A percentile compares a stretch with the other conserved stretches of the same genome.
phyloP scores from a whole-genome alignment of 2,113 vertebrate genomes.

The Hyperopisus bebe region DNA sequence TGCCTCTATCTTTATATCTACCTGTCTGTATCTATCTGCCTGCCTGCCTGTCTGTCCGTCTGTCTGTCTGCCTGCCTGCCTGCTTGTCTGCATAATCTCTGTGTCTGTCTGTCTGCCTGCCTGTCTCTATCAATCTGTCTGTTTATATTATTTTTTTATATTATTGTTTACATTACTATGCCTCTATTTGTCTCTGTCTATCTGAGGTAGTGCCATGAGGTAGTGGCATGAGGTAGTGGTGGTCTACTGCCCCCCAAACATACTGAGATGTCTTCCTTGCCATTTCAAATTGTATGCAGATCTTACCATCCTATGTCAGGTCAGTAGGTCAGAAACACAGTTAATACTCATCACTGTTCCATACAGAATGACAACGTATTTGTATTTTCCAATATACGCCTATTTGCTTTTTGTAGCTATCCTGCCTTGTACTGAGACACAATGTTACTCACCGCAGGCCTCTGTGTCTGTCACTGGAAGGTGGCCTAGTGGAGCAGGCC shows the following conservation, averaged over 20 bases:
- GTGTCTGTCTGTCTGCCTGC: no score
- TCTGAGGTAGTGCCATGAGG: no score
- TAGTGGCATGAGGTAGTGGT: not conserved
- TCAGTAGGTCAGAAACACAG: not conserved
- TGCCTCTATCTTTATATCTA: no score
- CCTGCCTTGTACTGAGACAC: not conserved
- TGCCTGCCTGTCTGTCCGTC: no score
- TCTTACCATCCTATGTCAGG: not conserved
- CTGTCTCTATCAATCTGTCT: not conserved
- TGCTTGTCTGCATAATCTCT: no score
- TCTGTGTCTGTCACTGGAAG: no score
- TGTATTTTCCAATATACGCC: not conserved
- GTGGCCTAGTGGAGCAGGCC: no score
- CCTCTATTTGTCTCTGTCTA: not conserved
- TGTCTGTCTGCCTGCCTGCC: no score
- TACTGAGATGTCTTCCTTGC: not conserved
- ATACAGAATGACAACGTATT: not conserved
- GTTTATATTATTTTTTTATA: not conserved
- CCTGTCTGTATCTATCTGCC: no score
- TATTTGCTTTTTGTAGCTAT: not conserved
- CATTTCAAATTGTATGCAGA: not conserved
- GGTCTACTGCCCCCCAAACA: not conserved
- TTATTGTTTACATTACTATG: no score
- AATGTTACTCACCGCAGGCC: no score
- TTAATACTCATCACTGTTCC: not conserved